Evolutionary conservation across 2,113 vertebrate species (phyloP), one percentile per base, ranked within the genome.

Genomic region (Albula glossodonta): DNA sequence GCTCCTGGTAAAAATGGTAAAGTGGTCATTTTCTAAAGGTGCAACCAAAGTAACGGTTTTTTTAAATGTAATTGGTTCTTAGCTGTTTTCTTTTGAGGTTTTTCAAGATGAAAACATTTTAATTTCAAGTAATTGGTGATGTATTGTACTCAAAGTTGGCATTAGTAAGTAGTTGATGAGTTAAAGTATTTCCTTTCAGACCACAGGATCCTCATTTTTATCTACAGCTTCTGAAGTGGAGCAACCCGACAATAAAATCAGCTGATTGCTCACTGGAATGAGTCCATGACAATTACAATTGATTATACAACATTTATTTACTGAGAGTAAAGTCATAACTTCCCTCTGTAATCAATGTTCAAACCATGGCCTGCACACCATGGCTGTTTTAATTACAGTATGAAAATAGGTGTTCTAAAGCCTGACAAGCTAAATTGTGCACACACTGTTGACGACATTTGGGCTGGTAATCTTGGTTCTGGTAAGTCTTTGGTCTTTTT

Each of bases 201-300:
- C 92, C 93, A 94, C 93, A 93, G 91, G 90, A 86, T 89, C 9
- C 49, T 83, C 12, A 48, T 93, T 91, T 93, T 94, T 94, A 93
- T 94, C 95, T 94, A 95, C 91, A 93, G 91, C 82, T 82, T 0
- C 63, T 51, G 85, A 89, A 87, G 25, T 57, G 41, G 4, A 87
- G 84, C 89, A 93, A 85, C 91, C 91, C 83, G 84, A 90, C 91
- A 91, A 85, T 25, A n/a, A 74, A 74, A 74, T 74, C 12, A 8
- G 70, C 70, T 74, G 70, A 5, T 6, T 31, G n/a, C 22, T 66
- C 60, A 66, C 22, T 19, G 6, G 19, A 66, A 22, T 22, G 17
- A 7, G 60, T 19, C 57, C 57, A 15, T 60, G 57, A 2, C 57
- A 60, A 15, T 66, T 19, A 66, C 22, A 22, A 66, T 66, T 66